Evolutionary conservation across 2,888 invertebrate species (phyloP).

Genomic region (Bombylius discolor): DNA sequence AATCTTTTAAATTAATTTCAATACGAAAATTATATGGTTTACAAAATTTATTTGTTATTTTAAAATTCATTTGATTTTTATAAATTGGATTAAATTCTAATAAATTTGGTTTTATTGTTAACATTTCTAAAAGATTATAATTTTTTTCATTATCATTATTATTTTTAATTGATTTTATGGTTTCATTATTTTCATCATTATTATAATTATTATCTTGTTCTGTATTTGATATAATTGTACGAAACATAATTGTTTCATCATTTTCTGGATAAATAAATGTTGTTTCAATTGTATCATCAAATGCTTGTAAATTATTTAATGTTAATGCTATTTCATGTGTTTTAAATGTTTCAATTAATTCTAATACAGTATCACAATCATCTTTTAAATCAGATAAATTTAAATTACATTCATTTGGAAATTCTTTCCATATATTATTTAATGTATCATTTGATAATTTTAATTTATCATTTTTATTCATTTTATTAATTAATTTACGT

Average conservation of each 20-base stretch:
- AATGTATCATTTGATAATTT: slow-evolving; percentile 22
- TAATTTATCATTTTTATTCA: slow-evolving; percentile 18
- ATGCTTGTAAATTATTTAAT: slow-evolving; percentile 25
- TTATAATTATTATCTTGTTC: slow-evolving; percentile 10
- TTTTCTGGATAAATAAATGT: slow-evolving; percentile 27
- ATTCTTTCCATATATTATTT: slow-evolving; percentile 24
- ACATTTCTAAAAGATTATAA: slow-evolving; percentile 15
- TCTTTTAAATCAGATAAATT: slow-evolving; percentile 25
- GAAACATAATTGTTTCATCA: slow-evolving; percentile 33
- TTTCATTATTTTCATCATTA: slow-evolving; percentile 21
- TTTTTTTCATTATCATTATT: slow-evolving; percentile 8
- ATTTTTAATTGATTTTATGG: slow-evolving; percentile 10
- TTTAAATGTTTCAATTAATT: slow-evolving; percentile 25
- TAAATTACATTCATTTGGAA: slow-evolving; percentile 23
- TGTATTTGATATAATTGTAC: slow-evolving; percentile 21
- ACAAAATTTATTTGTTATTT: slow-evolving; percentile 21
- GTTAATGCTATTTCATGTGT: slow-evolving; percentile 31
- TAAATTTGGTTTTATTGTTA: slow-evolving; percentile 24
- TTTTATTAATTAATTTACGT: slow-evolving; percentile 22
- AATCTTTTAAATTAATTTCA: slow-evolving; percentile 21
- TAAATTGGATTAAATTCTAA: slow-evolving; percentile 18
- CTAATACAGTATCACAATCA: slow-evolving; percentile 23
- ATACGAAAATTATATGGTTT: slow-evolving; percentile 28
- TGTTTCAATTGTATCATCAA: slow-evolving; percentile 26
- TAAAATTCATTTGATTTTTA: slow-evolving; percentile 15